Base-by-base conservation (phyloP, 2,113 vertebrate genomes). In the Conger conger region DNA sequence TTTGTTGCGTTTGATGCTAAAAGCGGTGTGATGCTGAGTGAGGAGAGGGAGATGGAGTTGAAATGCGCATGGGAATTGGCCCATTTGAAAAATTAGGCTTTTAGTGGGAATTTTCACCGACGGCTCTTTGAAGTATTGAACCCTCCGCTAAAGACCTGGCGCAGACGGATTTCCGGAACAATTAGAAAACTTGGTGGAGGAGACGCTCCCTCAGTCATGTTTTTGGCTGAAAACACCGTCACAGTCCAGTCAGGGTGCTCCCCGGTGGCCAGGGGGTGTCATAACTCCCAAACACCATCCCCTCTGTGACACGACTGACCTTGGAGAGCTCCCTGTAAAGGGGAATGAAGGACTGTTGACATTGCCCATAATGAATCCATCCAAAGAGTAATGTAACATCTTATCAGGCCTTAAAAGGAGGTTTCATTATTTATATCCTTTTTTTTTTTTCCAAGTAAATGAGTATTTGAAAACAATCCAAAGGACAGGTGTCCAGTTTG, bases 171-270 rank as follows among this genome's bases (percentile, higher is more conserved):
- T 79, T 84, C 8, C 36, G 54, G 76, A 42, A 54, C 53, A 84
- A 80, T 80, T 79, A 84, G 17, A 38, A 84, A 36, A 76, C 40
- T 8, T 36, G 23, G 83, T 20, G 77, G 83, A 84, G 79, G 76
- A 84, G 83, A 79, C 53, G 8, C 83, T 54, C 36, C 20, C 35
- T 84, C 16, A 79, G 53, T 33, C 35, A 68, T 50, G 11, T 50
- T 42, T 50, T 50, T 50, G 45, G 45, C 45, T 50, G 45, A 8
- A 13, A 50, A 11, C 45, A 13, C 45, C 1, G 45, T 50, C 45
- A 50, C 45, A 13, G 45, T 37, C 76, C 76, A 11, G 13, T 4
- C 76, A 50, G 68, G 68, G n/a, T 11, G 68, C 8, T n/a, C 68
- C 17, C 30, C 33, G 1, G 9, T 76, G 38, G 78, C 20, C 18